Conservation (phyloP, 2,113 vertebrate genomes). For the Psettodes erumei region DNA sequence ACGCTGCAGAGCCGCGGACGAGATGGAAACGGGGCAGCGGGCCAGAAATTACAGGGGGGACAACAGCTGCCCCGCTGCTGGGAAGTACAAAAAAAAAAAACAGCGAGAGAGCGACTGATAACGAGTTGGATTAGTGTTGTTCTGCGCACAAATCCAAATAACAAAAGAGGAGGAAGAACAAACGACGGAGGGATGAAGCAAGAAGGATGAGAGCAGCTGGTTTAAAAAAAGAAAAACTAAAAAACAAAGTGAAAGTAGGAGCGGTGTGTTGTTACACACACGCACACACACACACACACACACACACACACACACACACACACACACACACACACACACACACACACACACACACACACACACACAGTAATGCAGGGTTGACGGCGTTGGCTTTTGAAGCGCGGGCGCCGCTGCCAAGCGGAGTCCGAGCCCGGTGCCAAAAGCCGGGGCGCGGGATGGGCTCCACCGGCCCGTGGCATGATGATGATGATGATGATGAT, state of each 20-base stretch:
- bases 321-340: conserved; percentile 15
- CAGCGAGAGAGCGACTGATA: conserved; percentile 21
- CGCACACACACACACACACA: neutral
- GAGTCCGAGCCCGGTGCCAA: conserved; percentile 48
- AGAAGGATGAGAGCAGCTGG: neutral
- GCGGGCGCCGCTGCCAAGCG: conserved; percentile 57
- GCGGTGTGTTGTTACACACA: neutral
- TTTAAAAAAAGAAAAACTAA: neutral
- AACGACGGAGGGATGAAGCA: neutral
- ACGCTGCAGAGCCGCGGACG: conserved; percentile 47
- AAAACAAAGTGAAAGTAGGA: neutral
- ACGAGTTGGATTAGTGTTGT: conserved; percentile 1
- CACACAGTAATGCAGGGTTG: conserved; percentile 61
- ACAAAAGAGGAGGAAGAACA: neutral
- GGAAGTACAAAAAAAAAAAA: conserved; percentile 5
- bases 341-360: too few species aligned
- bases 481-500: too few species aligned
- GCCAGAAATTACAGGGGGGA: conserved; percentile 31
- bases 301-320: conserved; percentile 8
- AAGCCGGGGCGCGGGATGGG: conserved; percentile 59
- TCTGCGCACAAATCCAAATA: neutral
- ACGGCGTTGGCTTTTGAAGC: conserved; percentile 55
- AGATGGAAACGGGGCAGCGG: conserved; percentile 34
- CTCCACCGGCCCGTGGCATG: conserved; percentile 56
- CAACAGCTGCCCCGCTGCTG: conserved; percentile 43